These are phyloP conservation scores for Heliconius ismenius DNA, from an alignment of 2,888 invertebrate species.

Conservation along the genomic window DNA sequence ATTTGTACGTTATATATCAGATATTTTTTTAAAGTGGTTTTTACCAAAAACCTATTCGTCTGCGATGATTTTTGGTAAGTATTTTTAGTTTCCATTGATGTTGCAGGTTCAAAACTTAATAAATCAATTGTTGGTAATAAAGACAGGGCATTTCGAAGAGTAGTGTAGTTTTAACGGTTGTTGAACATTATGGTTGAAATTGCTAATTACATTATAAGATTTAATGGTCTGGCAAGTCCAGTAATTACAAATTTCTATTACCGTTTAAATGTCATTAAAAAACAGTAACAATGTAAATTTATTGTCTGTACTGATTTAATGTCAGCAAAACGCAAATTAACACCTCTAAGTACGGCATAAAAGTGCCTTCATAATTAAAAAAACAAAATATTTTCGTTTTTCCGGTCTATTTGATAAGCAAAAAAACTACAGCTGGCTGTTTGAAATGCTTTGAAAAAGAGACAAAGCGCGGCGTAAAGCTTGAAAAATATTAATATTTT, in stretches of 20 bases:
- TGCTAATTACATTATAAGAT: neutral
- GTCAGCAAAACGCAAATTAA: neutral
- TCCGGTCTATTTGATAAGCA: neutral
- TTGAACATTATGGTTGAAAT: neutral
- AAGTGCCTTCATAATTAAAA: neutral
- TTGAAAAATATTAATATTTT: constrained; percentile 34
- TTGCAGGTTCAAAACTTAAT: too few species aligned
- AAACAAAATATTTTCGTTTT: neutral
- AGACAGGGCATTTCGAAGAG: neutral
- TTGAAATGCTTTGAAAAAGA: neutral
- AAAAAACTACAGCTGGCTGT: neutral
- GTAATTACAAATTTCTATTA: neutral
- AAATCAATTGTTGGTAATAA: too few species aligned
- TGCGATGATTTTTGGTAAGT: too few species aligned
- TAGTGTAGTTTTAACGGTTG: neutral
- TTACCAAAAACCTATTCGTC: too few species aligned
- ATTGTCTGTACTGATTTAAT: neutral
- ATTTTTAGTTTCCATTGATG: too few species aligned
- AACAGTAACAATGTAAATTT: neutral
- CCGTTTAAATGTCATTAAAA: neutral
- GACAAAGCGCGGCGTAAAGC: neutral
- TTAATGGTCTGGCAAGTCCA: neutral
- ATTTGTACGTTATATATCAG: too few species aligned
- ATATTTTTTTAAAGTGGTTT: too few species aligned
- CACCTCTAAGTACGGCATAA: too few species aligned